Evolutionary conservation across 2,113 vertebrate species (phyloP).

Genomic region (Neolamprologus cancellatus): DNA sequence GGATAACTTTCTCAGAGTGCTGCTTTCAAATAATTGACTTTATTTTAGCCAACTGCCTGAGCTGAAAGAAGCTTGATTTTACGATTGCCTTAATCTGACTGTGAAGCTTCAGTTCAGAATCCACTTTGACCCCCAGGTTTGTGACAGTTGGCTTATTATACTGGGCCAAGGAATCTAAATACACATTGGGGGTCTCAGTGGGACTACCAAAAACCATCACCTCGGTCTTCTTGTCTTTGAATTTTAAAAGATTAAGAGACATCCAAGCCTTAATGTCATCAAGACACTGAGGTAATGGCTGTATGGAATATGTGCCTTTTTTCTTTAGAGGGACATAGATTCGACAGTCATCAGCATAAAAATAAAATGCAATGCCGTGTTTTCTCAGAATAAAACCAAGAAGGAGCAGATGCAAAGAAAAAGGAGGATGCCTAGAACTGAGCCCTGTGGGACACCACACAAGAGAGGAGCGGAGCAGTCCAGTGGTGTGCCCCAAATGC

Average conservation of each 20-base stretch:
- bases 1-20: neutral
- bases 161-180: neutral
- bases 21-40: neutral
- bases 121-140: neutral
- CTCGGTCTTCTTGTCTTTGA: neutral
- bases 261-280: neutral
- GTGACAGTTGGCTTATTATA: neutral
- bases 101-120: neutral
- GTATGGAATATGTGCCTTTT: neutral
- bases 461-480: neutral
- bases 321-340: neutral
- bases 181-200: neutral
- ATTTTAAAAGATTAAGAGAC: neutral
- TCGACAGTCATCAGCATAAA: neutral
- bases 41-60: neutral
- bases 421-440: no score
- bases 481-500: neutral
- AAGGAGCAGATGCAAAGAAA: neutral
- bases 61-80: neutral
- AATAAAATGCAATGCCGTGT: neutral
- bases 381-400: neutral
- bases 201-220: neutral
- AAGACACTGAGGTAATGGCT: neutral
- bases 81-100: neutral
- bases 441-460: neutral